phyloP scores from a whole-genome alignment of 2,113 vertebrate genomes.

The Bubo blakistoni region DNA sequence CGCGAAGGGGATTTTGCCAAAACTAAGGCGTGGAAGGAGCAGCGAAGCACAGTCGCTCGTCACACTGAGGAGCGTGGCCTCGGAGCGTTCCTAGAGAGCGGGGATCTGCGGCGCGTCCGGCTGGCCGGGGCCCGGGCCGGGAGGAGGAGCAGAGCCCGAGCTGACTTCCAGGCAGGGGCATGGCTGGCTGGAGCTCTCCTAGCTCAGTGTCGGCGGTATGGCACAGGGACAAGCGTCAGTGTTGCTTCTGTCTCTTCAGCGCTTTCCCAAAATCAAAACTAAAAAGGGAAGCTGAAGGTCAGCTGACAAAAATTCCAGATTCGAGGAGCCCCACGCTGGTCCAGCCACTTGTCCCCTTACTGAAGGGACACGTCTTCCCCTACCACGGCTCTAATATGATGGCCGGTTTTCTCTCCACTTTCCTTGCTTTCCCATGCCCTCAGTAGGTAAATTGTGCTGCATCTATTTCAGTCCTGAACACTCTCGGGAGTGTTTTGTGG shows the following conservation, averaged over 20 bases:
- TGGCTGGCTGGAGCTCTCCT: accelerated
- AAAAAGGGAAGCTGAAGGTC: too few relatives aligned
- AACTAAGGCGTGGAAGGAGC: accelerated
- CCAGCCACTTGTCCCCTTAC: background rate
- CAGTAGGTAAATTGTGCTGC: too few relatives aligned
- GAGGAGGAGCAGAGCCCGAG: accelerated
- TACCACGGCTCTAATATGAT: accelerated
- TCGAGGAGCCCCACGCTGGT: accelerated
- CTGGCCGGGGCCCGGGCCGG: too few relatives aligned
- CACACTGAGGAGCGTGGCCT: accelerated
- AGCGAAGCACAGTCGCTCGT: accelerated
- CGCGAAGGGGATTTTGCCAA: too few relatives aligned
- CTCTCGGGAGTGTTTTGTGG: accelerated
- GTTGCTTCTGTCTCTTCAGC: background rate
- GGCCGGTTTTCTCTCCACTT: accelerated
- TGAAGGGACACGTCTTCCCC: too few relatives aligned
- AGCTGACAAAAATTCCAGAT: background rate
- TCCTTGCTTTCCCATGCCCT: background rate
- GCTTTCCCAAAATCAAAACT: background rate
- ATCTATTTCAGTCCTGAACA: accelerated
- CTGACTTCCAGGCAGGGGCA: accelerated
- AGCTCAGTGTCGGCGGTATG: accelerated
- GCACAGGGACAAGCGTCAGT: accelerated
- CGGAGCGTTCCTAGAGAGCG: accelerated
- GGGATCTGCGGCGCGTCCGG: accelerated